Conservation (phyloP, 1,140 invertebrate genomes). For the Adoxophyes honmai region DNA sequence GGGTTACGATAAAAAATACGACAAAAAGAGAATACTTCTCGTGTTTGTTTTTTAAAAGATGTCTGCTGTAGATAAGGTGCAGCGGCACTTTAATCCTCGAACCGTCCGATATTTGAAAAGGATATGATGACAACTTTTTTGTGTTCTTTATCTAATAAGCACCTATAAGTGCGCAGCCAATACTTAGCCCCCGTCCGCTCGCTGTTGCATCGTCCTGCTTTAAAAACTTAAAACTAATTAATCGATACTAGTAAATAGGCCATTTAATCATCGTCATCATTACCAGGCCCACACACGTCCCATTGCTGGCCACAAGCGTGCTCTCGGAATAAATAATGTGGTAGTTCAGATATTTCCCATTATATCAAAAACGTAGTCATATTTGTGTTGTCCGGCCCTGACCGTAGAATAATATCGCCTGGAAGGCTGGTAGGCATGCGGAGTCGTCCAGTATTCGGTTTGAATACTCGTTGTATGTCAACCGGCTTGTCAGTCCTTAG, state of each 20-base stretch:
- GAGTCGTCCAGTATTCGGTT: no score
- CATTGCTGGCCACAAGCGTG: no score
- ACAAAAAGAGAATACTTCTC: constrained; percentile 67
- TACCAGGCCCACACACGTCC: no score
- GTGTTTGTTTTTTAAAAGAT: constrained; percentile 77
- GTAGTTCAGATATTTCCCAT: no score
- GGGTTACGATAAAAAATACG: constrained; percentile 70
- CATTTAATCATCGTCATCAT: no score
- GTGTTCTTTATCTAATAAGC: constrained; percentile 66
- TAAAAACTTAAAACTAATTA: constrained; percentile 7
- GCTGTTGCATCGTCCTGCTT: background rate
- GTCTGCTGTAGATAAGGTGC: constrained; percentile 69
- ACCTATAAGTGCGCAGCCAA: constrained; percentile 40
- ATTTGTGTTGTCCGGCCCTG: no score
- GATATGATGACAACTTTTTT: constrained; percentile 75
- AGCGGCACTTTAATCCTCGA: constrained; percentile 72
- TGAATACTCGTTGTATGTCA: no score
- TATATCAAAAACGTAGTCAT: no score
- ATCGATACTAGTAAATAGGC: background rate
- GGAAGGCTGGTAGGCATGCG: no score
- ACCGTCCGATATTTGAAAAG: constrained; percentile 74
- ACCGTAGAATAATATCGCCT: no score
- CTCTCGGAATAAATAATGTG: no score
- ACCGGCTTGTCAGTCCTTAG: no score
- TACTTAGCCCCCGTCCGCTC: constrained; percentile 24